These are phyloP conservation scores for Drosophila mercatorum DNA, from an alignment of 2,888 invertebrate species.

Conservation along the genomic window DNA sequence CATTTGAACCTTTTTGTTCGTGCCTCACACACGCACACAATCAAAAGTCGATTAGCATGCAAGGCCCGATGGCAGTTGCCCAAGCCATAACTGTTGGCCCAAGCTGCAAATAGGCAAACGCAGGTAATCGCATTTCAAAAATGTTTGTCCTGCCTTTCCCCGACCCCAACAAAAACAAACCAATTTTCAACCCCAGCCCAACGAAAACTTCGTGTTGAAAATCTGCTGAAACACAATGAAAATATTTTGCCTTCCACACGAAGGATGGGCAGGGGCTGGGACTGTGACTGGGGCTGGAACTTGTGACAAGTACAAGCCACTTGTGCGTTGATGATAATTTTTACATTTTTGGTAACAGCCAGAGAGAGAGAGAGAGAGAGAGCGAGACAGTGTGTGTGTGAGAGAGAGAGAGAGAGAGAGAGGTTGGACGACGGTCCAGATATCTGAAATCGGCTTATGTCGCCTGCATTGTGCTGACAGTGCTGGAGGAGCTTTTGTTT, in stretches of 20 bases:
- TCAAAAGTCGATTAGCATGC: slow-evolving; percentile 81
- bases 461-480: slow-evolving; percentile 80
- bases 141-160: slow-evolving; percentile 23
- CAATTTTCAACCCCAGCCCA: slow-evolving; percentile 66
- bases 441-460: slow-evolving; percentile 84
- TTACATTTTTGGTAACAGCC: slow-evolving; percentile 59
- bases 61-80: slow-evolving; percentile 43
- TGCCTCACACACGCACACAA: slow-evolving; percentile 44
- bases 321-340: slow-evolving; percentile 79
- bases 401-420: not conserved
- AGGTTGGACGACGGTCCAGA: slow-evolving; percentile 43
- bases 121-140: slow-evolving; percentile 81
- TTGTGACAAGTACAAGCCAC: slow-evolving; percentile 80
- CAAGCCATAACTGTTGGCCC: slow-evolving; percentile 19
- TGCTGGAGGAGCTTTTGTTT: slow-evolving; percentile 76
- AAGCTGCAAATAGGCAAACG: slow-evolving; percentile 80
- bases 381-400: not conserved
- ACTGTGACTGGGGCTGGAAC: not conserved
- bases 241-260: slow-evolving; percentile 66
- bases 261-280: slow-evolving; percentile 13
- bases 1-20: slow-evolving; percentile 82
- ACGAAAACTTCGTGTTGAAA: slow-evolving; percentile 58
- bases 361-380: not conserved
- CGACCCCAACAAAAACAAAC: slow-evolving; percentile 51
- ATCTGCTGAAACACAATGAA: slow-evolving; percentile 82